Evolutionary conservation across 2,888 invertebrate genomes (phyloP).

Genomic region (Helicoverpa assulta): DNA sequence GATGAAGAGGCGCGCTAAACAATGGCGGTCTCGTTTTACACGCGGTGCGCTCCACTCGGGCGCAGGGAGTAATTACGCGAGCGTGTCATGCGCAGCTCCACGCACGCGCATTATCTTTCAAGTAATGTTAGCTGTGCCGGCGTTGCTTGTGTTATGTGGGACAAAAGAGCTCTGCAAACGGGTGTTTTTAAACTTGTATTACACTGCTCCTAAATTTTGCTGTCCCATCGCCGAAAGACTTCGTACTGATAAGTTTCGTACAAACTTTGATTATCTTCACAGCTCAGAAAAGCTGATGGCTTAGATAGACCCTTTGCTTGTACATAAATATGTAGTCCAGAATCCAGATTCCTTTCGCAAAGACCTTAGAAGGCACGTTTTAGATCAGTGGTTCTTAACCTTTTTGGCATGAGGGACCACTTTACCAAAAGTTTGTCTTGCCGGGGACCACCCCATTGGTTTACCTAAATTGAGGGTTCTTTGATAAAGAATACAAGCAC

Average conservation of each 20-base stretch:
- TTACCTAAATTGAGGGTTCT: no score
- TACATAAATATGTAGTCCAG: background rate
- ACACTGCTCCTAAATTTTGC: background rate
- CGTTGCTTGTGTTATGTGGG: slow-evolving; percentile 15
- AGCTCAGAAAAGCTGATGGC: no score
- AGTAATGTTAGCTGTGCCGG: slow-evolving; percentile 40
- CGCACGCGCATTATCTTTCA: slow-evolving; percentile 59
- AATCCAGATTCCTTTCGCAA: background rate
- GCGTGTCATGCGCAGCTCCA: slow-evolving; percentile 64
- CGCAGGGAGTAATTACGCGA: slow-evolving; percentile 67
- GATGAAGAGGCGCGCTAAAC: slow-evolving; percentile 44
- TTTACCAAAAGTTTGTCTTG: no score
- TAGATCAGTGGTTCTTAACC: no score
- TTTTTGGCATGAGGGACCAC: no score
- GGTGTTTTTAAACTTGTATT: background rate
- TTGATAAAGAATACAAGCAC: no score
- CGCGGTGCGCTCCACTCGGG: slow-evolving; percentile 61
- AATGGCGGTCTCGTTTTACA: slow-evolving; percentile 55
- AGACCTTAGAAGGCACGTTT: background rate
- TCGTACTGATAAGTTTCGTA: no score
- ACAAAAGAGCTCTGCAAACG: slow-evolving; percentile 8
- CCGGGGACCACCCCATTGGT: no score
- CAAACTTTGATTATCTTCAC: no score
- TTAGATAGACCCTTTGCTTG: no score
- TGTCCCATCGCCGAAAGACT: no score